Conservation (phyloP, 2,888 invertebrate genomes). For the Aplocera efformata region DNA sequence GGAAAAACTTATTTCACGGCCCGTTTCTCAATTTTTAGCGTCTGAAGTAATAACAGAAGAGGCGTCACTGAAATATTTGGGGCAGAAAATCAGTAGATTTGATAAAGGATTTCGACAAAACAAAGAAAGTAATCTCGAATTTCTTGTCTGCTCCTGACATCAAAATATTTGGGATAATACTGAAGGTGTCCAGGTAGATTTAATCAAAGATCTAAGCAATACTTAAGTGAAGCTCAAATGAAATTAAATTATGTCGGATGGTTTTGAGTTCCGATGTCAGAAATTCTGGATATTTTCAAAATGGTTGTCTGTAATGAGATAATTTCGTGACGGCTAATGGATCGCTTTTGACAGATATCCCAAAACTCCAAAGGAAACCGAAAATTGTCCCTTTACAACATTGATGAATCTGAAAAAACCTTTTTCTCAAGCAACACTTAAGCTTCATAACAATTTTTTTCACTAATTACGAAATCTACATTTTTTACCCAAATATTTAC, state of each 20-base stretch:
- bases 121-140: neutral
- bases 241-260: slow-evolving; percentile 6
- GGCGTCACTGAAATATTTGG: too few relatives aligned
- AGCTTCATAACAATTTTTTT: too few relatives aligned
- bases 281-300: slow-evolving; percentile 3
- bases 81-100: too few relatives aligned
- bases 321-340: slow-evolving; percentile 8
- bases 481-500: too few relatives aligned
- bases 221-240: neutral
- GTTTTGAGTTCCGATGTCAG: neutral
- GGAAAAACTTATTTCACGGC: too few relatives aligned
- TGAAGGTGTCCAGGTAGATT: slow-evolving; percentile 5
- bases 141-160: neutral
- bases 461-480: too few relatives aligned
- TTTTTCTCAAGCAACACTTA: too few relatives aligned
- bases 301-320: slow-evolving; percentile 3
- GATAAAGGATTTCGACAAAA: too few relatives aligned
- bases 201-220: slow-evolving; percentile 9
- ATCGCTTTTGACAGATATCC: neutral
- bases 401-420: too few relatives aligned
- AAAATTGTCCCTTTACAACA: neutral
- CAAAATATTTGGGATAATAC: slow-evolving; percentile 5
- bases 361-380: neutral
- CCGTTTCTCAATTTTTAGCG: too few relatives aligned
- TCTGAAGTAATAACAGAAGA: too few relatives aligned